These are phyloP conservation scores for Trissolcus japonicus DNA, from an alignment of 2,888 invertebrate species.

Conservation along the genomic window DNA sequence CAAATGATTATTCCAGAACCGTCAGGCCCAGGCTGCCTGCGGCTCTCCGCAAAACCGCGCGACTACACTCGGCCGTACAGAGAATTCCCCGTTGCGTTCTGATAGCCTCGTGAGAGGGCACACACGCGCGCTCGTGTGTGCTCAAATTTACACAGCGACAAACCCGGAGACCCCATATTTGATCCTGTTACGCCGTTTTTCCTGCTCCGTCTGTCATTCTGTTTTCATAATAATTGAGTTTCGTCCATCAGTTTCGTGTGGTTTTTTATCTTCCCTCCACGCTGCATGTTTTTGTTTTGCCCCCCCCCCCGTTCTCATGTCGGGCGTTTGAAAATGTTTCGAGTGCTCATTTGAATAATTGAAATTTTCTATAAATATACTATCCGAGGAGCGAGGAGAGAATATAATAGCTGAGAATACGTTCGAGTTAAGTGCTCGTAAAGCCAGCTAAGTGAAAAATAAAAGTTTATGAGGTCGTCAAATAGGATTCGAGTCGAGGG, in stretches of 20 bases:
- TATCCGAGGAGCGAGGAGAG: not conserved
- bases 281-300: not conserved
- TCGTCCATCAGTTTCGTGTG: constrained; percentile 32
- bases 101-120: constrained; percentile 33
- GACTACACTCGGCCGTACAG: constrained; percentile 52
- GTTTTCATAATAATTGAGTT: constrained; percentile 61
- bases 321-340: not conserved
- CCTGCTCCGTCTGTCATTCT: constrained; percentile 52
- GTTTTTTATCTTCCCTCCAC: constrained; percentile 34
- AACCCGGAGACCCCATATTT: constrained; percentile 62
- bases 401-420: not conserved
- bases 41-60: constrained; percentile 69
- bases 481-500: constrained; percentile 58
- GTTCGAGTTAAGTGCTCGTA: constrained; percentile 21
- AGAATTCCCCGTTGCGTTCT: constrained; percentile 52
- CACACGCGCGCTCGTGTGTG: constrained; percentile 44
- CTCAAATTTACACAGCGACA: constrained; percentile 34
- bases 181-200: constrained; percentile 65
- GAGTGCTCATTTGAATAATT: constrained; percentile 1
- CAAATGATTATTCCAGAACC: constrained; percentile 74
- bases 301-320: not conserved
- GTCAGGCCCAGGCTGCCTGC: constrained; percentile 68
- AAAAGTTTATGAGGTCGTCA: constrained; percentile 54
- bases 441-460: constrained; percentile 22
- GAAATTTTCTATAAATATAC: not conserved